Conservation (phyloP, 2,888 invertebrate species). For the Toxonevra muliebris region DNA sequence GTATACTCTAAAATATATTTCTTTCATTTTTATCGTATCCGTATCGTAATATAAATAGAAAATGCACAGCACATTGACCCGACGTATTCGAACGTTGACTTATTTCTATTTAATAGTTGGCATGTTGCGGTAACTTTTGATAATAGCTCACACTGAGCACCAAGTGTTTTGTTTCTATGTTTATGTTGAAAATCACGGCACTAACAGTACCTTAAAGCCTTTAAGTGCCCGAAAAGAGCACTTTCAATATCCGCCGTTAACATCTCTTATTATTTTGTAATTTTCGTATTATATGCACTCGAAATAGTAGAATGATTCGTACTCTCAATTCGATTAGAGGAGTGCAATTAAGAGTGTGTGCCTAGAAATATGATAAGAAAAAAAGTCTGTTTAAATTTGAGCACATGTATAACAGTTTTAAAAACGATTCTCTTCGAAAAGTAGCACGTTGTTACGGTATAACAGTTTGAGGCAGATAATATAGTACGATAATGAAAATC, state of each 20-base stretch:
- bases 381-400: no score
- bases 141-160: constrained; percentile 28
- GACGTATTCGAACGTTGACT: constrained; percentile 61
- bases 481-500: no score
- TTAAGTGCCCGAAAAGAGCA: background rate
- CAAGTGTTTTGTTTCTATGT: background rate
- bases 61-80: constrained; percentile 56
- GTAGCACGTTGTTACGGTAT: no score
- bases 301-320: background rate
- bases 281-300: constrained; percentile 7
- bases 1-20: background rate
- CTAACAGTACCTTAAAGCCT: background rate
- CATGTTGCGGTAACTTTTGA: constrained; percentile 48
- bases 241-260: constrained; percentile 27
- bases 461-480: no score
- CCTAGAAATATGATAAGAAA: background rate
- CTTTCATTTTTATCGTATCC: no score
- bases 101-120: constrained; percentile 54
- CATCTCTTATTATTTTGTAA: background rate
- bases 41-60: background rate
- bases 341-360: background rate
- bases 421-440: no score
- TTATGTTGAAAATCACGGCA: constrained; percentile 3
- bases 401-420: no score
- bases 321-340: background rate